Evolutionary conservation across 2,888 invertebrate species (phyloP).

Genomic region (Pollenia angustigena): DNA sequence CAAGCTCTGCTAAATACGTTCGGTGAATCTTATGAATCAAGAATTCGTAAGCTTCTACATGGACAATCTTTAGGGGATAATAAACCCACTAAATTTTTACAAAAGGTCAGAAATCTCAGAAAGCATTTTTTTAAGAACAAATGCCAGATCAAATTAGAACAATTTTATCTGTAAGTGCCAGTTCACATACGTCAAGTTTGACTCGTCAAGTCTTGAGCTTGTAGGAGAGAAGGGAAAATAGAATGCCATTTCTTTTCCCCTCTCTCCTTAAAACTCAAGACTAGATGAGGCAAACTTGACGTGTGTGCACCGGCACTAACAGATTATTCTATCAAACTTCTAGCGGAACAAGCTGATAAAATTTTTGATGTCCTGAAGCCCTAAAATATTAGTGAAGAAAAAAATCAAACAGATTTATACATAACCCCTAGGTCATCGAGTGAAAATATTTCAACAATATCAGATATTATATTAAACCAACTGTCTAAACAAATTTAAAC

Average conservation of each 20-base stretch:
- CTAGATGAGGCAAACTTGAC: no score
- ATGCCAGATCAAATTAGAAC: conserved; percentile 38
- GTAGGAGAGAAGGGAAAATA: no score
- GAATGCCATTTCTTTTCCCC: no score
- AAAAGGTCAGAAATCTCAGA: neutral
- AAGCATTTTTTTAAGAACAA: conserved; percentile 28
- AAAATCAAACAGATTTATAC: neutral
- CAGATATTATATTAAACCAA: neutral
- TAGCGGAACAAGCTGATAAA: neutral
- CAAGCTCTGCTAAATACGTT: conserved; percentile 4
- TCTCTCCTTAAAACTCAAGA: no score
- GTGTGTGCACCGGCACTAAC: no score
- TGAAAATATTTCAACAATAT: no score
- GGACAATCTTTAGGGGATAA: neutral
- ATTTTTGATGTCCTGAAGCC: conserved; percentile 4
- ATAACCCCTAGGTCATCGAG: no score
- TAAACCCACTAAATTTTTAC: neutral
- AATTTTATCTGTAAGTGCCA: conserved; percentile 7
- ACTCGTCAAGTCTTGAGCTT: no score
- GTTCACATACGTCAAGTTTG: no score
- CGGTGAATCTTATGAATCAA: neutral
- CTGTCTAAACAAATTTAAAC: neutral
- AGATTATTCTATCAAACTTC: neutral
- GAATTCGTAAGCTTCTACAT: neutral
- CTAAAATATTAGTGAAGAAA: neutral